These are phyloP conservation scores for Acholoe squamosa DNA, from an alignment of 2,888 invertebrate species.

Conservation along the genomic window DNA sequence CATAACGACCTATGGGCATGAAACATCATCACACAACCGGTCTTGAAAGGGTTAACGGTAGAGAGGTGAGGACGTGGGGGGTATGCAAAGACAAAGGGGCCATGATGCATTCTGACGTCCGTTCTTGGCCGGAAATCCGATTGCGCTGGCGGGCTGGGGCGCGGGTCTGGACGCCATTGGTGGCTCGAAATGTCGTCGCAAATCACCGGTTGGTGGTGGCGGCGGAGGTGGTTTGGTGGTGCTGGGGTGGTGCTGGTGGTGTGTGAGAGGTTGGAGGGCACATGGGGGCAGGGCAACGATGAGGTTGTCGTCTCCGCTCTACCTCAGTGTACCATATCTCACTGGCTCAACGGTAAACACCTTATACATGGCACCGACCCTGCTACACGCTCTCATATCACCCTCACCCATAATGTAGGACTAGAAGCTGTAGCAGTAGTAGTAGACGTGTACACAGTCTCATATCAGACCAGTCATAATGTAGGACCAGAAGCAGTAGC, in stretches of 20 bases:
- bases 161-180: not conserved
- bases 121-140: conserved; percentile 27
- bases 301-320: conserved; percentile 14
- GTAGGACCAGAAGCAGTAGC: no score
- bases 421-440: no score
- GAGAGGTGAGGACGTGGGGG: no score
- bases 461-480: no score
- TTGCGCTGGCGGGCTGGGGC: not conserved
- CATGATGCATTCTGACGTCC: conserved; percentile 33
- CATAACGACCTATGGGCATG: no score
- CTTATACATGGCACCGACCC: no score
- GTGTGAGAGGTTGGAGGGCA: not conserved
- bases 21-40: no score
- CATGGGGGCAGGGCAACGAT: not conserved
- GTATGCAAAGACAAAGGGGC: conserved; percentile 38
- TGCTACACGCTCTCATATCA: no score
- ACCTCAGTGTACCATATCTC: not conserved
- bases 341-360: no score
- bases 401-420: no score
- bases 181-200: not conserved
- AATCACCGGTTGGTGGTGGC: conserved; percentile 6
- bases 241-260: not conserved
- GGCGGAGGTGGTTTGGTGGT: not conserved
- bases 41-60: no score
- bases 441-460: no score